Evolutionary conservation across 2,113 vertebrate genomes (phyloP).

Genomic region (Mormyrus iriodes): DNA sequence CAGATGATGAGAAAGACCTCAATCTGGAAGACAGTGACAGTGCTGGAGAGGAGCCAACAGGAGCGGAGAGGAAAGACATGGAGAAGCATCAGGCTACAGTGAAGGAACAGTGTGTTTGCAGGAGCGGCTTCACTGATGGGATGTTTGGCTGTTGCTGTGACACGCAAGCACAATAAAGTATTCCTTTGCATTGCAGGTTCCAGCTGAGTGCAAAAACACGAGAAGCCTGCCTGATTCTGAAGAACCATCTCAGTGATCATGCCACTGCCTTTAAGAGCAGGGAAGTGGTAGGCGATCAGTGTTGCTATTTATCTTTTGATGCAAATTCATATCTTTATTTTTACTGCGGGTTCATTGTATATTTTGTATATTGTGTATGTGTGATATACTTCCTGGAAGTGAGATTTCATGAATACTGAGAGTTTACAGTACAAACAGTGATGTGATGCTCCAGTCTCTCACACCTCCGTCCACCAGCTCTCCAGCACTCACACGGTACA

Average conservation of each 20-base stretch:
- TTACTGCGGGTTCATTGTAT: not conserved
- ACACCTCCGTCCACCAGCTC: slow-evolving; percentile 50
- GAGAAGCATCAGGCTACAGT: slow-evolving; percentile 39
- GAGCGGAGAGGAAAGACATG: not conserved
- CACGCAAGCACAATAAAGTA: not conserved
- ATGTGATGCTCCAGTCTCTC: not conserved
- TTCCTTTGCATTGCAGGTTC: slow-evolving; percentile 59
- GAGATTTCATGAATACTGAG: not conserved
- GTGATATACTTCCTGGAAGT: not conserved
- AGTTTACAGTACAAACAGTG: not conserved
- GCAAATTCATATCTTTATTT: not conserved
- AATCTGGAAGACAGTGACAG: slow-evolving; percentile 50
- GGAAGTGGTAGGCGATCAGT: slow-evolving; percentile 71
- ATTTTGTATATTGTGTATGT: too few relatives aligned
- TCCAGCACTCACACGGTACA: slow-evolving; percentile 72
- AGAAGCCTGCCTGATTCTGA: slow-evolving; percentile 80
- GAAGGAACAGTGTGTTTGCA: slow-evolving; percentile 73
- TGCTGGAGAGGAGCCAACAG: slow-evolving; percentile 37
- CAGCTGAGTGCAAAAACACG: slow-evolving; percentile 84
- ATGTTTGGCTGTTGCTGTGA: not conserved
- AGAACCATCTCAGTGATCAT: slow-evolving; percentile 73
- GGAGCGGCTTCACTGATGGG: not conserved
- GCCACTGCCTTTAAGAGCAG: slow-evolving; percentile 63
- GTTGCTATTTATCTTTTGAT: slow-evolving; percentile 14
- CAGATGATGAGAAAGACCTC: slow-evolving; percentile 67